Evolutionary conservation across 2,888 invertebrate species (phyloP).

Genomic region (Netelia melanura): DNA sequence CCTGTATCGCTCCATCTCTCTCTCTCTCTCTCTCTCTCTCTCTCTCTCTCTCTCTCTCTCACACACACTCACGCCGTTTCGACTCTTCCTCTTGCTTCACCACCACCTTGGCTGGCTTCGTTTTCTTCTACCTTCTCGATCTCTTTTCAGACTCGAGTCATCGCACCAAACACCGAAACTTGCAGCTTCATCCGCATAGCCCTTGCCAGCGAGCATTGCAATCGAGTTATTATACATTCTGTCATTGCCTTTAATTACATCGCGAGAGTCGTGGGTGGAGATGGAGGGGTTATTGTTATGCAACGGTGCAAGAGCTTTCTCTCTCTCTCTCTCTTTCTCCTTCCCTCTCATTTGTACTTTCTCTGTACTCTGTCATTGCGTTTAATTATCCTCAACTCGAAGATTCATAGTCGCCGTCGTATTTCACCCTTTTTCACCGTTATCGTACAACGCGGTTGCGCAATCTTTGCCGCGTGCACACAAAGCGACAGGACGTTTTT

Average conservation of each 20-base stretch:
- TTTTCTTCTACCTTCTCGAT: slow-evolving; percentile 59
- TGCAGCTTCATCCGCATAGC: slow-evolving; percentile 54
- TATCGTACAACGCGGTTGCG: background rate
- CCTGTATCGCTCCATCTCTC: slow-evolving; percentile 70
- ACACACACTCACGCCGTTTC: background rate
- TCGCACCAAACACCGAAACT: slow-evolving; percentile 21
- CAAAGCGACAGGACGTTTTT: background rate
- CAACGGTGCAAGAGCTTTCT: slow-evolving; percentile 69
- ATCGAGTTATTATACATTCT: slow-evolving; percentile 71
- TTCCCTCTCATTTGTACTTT: slow-evolving; percentile 44
- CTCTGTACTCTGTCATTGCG: slow-evolving; percentile 57
- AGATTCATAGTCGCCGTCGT: slow-evolving; percentile 4
- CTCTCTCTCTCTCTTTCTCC: slow-evolving; percentile 59
- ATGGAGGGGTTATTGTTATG: slow-evolving; percentile 73
- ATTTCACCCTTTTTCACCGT: background rate
- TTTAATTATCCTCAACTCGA: slow-evolving; percentile 44
- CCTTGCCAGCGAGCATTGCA: slow-evolving; percentile 16
- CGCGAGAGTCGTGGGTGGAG: slow-evolving; percentile 22
- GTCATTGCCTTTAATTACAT: slow-evolving; percentile 78
- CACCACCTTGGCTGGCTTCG: slow-evolving; percentile 64
- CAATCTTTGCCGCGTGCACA: background rate
- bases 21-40: slow-evolving; percentile 4
- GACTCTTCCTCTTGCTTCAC: slow-evolving; percentile 55
- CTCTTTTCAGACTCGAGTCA: slow-evolving; percentile 47
- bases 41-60: too few species aligned